phyloP scores from a whole-genome alignment of 1,140 invertebrate genomes.

The Uloborus diversus region DNA sequence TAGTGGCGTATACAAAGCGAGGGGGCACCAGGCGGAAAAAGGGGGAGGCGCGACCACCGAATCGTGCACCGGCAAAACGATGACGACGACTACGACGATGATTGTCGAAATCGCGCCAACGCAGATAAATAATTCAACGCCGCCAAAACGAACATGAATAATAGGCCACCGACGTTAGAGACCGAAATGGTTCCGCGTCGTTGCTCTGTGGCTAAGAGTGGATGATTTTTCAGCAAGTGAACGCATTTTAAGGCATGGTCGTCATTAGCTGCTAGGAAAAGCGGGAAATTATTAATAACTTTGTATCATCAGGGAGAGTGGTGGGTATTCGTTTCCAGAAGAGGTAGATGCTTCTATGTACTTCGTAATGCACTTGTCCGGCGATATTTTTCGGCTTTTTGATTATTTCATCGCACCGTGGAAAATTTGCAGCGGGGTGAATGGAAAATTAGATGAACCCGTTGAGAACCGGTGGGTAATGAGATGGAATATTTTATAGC shows the following conservation, averaged over 20 bases:
- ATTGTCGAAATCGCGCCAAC: constrained; percentile 50
- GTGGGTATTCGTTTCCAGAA: background rate
- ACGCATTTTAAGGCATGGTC: constrained; percentile 11
- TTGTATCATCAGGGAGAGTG: constrained; percentile 32
- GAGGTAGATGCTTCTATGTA: background rate
- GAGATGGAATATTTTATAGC: too few species aligned
- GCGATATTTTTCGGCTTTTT: too few species aligned
- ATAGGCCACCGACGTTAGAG: constrained; percentile 3
- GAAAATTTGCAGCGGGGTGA: too few species aligned
- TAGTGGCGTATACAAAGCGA: constrained; percentile 11
- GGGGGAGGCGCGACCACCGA: background rate
- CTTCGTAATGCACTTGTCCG: too few species aligned
- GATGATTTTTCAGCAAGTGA: constrained; percentile 41
- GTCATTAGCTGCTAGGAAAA: constrained; percentile 9
- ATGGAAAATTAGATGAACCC: too few species aligned
- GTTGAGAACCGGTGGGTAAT: too few species aligned
- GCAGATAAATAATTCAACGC: background rate
- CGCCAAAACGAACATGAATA: constrained; percentile 20
- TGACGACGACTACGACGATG: constrained; percentile 28
- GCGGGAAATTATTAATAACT: constrained; percentile 41
- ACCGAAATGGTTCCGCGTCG: constrained; percentile 12
- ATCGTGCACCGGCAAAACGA: background rate
- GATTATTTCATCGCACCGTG: too few species aligned
- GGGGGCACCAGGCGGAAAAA: too few species aligned
- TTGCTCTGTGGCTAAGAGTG: constrained; percentile 28